Evolutionary conservation across 2,888 invertebrate species (phyloP).

Genomic region (Nephrotoma guestfalica): DNA sequence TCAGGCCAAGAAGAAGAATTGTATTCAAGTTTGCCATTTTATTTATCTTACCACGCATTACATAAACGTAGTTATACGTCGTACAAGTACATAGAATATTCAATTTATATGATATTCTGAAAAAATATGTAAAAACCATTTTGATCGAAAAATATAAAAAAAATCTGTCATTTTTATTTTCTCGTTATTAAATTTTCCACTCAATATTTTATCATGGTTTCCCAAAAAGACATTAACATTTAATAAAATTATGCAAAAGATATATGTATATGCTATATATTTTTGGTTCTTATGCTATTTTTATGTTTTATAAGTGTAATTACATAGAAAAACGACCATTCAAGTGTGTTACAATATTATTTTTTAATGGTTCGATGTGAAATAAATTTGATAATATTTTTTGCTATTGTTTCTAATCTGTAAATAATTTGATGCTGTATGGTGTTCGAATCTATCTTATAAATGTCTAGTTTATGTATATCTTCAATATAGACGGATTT

Average conservation of each 20-base stretch:
- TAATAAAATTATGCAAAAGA: background rate
- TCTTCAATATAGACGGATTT: too few species aligned
- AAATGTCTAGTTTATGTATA: background rate
- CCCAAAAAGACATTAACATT: background rate
- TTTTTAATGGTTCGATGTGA: background rate
- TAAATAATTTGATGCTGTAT: background rate
- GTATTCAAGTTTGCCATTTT: too few species aligned
- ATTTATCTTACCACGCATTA: too few species aligned
- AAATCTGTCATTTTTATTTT: background rate
- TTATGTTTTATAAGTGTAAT: background rate
- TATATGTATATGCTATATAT: background rate
- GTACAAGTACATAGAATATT: background rate
- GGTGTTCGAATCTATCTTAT: background rate
- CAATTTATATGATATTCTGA: background rate
- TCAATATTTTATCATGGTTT: background rate
- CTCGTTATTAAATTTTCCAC: background rate
- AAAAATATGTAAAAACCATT: background rate
- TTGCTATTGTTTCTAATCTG: background rate
- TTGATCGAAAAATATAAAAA: background rate
- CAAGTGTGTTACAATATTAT: background rate
- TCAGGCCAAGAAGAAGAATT: too few species aligned
- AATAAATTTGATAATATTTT: background rate
- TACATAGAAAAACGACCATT: background rate
- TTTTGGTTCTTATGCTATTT: background rate
- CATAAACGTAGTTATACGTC: too few species aligned